Evolutionary conservation across 2,888 invertebrate genomes (phyloP), one percentile per base, ranked within the genome.

Genomic region (Oeneis ivallda): DNA sequence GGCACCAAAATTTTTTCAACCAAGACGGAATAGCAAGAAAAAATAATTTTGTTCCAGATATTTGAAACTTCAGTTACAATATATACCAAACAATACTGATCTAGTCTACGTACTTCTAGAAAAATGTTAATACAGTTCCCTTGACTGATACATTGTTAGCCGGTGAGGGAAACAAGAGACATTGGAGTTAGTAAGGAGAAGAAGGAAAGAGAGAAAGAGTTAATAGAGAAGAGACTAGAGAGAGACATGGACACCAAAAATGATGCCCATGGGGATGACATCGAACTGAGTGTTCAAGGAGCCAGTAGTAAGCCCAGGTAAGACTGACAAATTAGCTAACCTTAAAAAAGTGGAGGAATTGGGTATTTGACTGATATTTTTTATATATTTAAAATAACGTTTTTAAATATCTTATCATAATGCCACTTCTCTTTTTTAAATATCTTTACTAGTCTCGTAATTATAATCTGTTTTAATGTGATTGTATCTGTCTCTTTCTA

Each of bases 281-380:
- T 92, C 71, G 92, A 92, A 79, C 84, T 92, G 45, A 89, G 88
- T 68, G 85, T 83, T 63, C 91, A 89, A 74, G 89, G 87, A 58
- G 80, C 83, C 32, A 86, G 86, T 73, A 86, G 76, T 68, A 91
- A 91, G 75, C 82, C 85, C 53, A 79, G 82, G 89, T 89, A 71
- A 77, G 79, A 66, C 11, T 39, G 39, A 11, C 10, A 11, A 11
- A 3, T 41, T n/a, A n/a, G n/a, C n/a, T n/a, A n/a, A n/a, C n/a
- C n/a, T n/a, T n/a, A n/a, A n/a, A n/a, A n/a, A n/a, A n/a, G n/a
- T n/a, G n/a, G n/a, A n/a, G n/a, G n/a, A n/a, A n/a, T n/a, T n/a
- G n/a, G n/a, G n/a, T n/a, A n/a, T n/a, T n/a, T n/a, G n/a, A n/a
- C n/a, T n/a, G n/a, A n/a, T n/a, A n/a, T n/a, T n/a, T n/a, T n/a